Percentiles rank a stretch among this genome's conserved stretches.
These are phyloP conservation scores for Drosophila histrio DNA, from an alignment of 2,888 invertebrate species.

Conservation along the genomic window DNA sequence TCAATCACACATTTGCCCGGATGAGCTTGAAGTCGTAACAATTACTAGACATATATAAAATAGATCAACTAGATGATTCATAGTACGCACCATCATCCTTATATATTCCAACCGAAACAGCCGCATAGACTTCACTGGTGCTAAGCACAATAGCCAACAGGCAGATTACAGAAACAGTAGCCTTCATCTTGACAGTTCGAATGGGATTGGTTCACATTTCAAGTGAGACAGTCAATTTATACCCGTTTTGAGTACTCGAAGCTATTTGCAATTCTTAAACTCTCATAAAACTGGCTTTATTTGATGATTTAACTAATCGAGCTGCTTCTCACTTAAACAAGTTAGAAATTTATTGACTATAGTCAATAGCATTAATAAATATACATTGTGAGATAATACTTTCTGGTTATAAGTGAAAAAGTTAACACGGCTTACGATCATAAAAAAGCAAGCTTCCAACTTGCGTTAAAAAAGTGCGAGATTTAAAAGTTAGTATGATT, in stretches of 20 bases:
- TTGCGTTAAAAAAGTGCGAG: too few relatives aligned
- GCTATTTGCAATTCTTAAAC: constrained; percentile 2
- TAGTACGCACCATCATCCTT: constrained; percentile 9
- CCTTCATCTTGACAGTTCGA: constrained; percentile 18
- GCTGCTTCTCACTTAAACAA: not conserved
- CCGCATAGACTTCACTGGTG: not conserved
- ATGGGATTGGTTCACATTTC: not conserved
- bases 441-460: too few relatives aligned
- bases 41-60: too few relatives aligned
- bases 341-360: not conserved
- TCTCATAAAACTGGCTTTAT: constrained; percentile 2
- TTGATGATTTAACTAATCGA: constrained; percentile 2
- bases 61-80: too few relatives aligned
- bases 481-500: too few relatives aligned
- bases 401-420: too few relatives aligned
- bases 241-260: not conserved
- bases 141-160: constrained; percentile 13
- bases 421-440: too few relatives aligned
- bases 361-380: not conserved
- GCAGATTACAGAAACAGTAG: not conserved
- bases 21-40: constrained; percentile 23
- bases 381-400: not conserved
- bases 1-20: constrained; percentile 53
- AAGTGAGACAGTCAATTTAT: constrained; percentile 9
- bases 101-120: not conserved